Base-by-base conservation (phyloP, 2,113 vertebrate genomes). In the Ornithorhynchus anatinus region DNA sequence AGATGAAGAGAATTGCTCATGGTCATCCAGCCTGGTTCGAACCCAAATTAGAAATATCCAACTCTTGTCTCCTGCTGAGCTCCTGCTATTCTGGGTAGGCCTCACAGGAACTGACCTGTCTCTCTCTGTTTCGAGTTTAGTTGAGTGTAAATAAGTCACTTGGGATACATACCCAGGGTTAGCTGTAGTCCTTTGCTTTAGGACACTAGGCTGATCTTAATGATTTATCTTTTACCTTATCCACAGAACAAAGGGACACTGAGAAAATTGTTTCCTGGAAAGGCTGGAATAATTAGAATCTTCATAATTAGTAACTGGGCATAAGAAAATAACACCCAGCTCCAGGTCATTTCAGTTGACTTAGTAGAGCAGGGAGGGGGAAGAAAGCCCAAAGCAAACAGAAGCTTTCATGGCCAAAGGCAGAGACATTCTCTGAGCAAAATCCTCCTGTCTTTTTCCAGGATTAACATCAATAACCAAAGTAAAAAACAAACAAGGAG, bases 251-350 rank as follows among this genome's bases (percentile, higher is more conserved):
- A 33, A 51, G 54, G 15, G 25, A 44, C 52, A 66, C 3, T 15
- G 69, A 84, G 63, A 27, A 22, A 65, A 20, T 78, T 58, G 70
- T 61, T 63, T 29, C 33, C 2, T 75, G 15, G n/a, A n/a, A 73
- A 52, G 20, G 17, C 25, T 85, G 29, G 35, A 17, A 36, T 56
- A 22, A 56, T 5, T 32, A 56, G 12, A 56, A 66, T 72, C 37
- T 48, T 52, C 44, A 25, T 33, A 78, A 60, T 64, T 75, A 29
- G 36, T 4, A 77, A 2, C 22, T 45, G 23, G 4, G 35, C 59
- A 64, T 57, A 66, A 39, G 43, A 19, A 48, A 57, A 59, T 13
- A 42, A 59, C 61, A 42, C 25, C 14, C 15, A 29, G n/a, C n/a
- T 12, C 20, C 10, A 43, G 37, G 29, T 36, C 4, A 59, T 70